Evolutionary conservation across 1,140 invertebrate species (phyloP), one percentile per base, ranked within the genome.

Genomic region (Bombus superbus): DNA sequence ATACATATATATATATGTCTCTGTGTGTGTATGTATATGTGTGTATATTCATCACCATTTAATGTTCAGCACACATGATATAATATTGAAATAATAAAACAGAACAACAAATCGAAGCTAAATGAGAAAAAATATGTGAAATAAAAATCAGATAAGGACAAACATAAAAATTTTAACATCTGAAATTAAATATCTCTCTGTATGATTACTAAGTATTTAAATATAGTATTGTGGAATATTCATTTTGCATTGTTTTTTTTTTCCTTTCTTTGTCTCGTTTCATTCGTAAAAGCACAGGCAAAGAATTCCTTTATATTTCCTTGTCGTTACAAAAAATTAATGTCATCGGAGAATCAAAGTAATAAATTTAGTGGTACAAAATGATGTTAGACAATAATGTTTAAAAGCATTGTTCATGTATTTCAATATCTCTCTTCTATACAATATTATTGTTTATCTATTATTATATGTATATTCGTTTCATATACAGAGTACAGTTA

Each of bases 401-500:
- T 95, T 94, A 95, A 95, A 95, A 95, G 94, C 94, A 95, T 94
- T 91, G 92, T 94, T 94, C 94, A 94, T 95, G 94, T 95, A 95
- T 95, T 95, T 95, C 94, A 94, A 94, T 95, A 95, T 95, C 94
- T 95, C 94, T 95, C 92, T 95, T 95, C 94, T 95, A 94, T 95
- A 94, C 94, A 95, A 94, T 95, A 93, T 94, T 92, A 92, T 94
- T 92, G 90, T 93, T 80, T 89, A 92, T 93, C 92, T 94, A 94
- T 94, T 90, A 90, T 94, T 93, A 92, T 94, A 92, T 94, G 89
- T 90, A 93, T 92, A 91, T 92, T 92, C 89, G 84, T 87, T 92
- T 93, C 92, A 94, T 95, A 94, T 94, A 95, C 91, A 94, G 92
- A 92, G 94, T 93, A 95, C 92, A 94, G 92, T 94, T 95, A 94